Conservation (phyloP, 2,797 vertebrate species). For the Decapterus maruadsi region DNA sequence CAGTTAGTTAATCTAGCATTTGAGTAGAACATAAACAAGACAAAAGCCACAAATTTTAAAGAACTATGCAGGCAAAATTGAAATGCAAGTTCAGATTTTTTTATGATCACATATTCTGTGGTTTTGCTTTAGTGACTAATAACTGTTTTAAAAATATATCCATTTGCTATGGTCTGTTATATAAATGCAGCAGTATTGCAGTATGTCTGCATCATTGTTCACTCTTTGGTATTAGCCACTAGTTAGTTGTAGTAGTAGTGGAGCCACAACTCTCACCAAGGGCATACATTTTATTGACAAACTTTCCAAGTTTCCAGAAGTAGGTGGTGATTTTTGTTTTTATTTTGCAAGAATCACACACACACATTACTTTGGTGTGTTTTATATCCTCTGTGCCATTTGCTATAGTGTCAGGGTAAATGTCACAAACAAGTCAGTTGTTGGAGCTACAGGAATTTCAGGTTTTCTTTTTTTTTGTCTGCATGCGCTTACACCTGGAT, state of each 20-base stretch:
- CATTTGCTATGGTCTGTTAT: background rate
- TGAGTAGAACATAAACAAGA: background rate
- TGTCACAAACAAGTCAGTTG: slow-evolving; percentile 42
- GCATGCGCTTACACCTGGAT: slow-evolving; percentile 63
- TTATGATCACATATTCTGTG: background rate
- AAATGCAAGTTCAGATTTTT: background rate
- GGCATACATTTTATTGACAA: background rate
- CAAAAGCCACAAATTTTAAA: background rate
- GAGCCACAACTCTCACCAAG: background rate
- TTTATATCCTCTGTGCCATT: slow-evolving; percentile 2
- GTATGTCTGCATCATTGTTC: background rate
- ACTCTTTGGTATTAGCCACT: background rate
- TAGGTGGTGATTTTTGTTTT: background rate
- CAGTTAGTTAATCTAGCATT: background rate
- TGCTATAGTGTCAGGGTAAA: background rate
- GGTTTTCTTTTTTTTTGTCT: slow-evolving; percentile 67
- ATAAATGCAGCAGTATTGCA: background rate
- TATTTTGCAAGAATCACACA: background rate
- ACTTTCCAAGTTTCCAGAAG: background rate
- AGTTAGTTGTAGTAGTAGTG: background rate
- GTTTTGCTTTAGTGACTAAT: background rate
- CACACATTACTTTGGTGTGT: background rate
- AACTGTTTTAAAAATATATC: background rate
- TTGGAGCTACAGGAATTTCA: slow-evolving; percentile 76
- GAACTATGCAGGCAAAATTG: background rate